These are phyloP conservation scores for Bubo blakistoni DNA, from an alignment of 2,113 vertebrate genomes.

Conservation along the genomic window DNA sequence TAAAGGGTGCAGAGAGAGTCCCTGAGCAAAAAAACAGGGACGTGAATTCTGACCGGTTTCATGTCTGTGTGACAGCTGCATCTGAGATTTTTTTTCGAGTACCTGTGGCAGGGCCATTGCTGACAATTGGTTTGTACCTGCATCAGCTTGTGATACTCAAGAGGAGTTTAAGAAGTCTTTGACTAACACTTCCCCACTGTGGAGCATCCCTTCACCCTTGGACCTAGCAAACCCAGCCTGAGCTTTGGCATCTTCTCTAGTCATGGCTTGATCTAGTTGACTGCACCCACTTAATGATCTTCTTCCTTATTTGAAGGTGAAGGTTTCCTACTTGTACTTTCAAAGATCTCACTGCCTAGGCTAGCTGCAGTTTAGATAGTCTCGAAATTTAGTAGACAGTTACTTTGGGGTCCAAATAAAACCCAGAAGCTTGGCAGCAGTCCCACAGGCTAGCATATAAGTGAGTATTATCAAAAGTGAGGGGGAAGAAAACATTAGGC, in stretches of 20 bases:
- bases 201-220: neutral
- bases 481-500: conserved; percentile 13
- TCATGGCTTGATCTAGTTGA: neutral
- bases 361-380: neutral
- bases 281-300: neutral
- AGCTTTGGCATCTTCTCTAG: neutral
- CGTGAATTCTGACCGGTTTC: neutral
- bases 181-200: neutral
- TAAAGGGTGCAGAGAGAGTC: neutral
- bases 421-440: neutral
- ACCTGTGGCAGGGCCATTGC: neutral
- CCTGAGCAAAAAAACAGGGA: neutral
- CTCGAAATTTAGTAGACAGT: neutral
- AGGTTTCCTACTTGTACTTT: neutral
- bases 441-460: neutral
- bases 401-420: neutral
- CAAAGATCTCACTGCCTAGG: neutral
- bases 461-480: conserved; percentile 21
- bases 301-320: neutral
- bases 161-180: neutral
- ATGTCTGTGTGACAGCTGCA: neutral
- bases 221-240: neutral
- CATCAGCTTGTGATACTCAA: neutral
- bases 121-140: neutral
- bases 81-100: neutral